Percentiles rank a stretch among this genome's conserved stretches.
Evolutionary conservation across 2,797 vertebrate genomes (phyloP).

Genomic region (Chromis chromis): DNA sequence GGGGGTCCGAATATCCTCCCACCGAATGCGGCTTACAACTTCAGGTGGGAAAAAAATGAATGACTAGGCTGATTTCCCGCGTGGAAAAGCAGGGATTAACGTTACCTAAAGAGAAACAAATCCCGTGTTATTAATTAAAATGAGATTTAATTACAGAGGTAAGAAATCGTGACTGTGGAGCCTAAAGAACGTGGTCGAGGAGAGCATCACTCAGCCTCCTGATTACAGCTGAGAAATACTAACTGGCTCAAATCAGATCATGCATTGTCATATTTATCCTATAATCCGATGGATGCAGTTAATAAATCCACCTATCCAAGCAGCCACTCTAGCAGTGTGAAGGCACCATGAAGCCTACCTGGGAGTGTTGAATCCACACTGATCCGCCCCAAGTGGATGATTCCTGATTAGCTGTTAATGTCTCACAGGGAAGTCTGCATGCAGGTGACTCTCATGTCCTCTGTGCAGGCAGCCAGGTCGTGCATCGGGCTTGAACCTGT

Average conservation of each 20-base stretch:
- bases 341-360: slow-evolving; percentile 68
- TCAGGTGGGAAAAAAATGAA: slow-evolving; percentile 27
- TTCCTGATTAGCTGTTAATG: slow-evolving; percentile 7
- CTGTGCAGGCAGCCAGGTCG: slow-evolving; percentile 37
- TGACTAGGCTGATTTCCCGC: slow-evolving; percentile 64
- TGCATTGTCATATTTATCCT: too few relatives aligned
- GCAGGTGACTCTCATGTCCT: slow-evolving; percentile 48
- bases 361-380: slow-evolving; percentile 46
- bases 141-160: slow-evolving; percentile 1
- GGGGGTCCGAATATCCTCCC: slow-evolving; percentile 47
- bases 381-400: slow-evolving; percentile 61
- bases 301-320: background rate
- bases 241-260: background rate
- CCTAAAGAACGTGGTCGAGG: slow-evolving; percentile 1
- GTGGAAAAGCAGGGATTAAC: slow-evolving; percentile 27
- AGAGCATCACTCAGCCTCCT: slow-evolving; percentile 11
- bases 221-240: background rate
- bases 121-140: slow-evolving; percentile 8
- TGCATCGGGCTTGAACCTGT: slow-evolving; percentile 52
- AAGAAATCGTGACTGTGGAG: slow-evolving; percentile 67
- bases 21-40: slow-evolving; percentile 44
- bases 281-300: background rate
- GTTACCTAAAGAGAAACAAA: slow-evolving; percentile 52
- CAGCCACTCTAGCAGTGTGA: background rate
- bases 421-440: slow-evolving; percentile 29